A percentile compares a stretch with the other conserved stretches of the same genome.
Evolutionary conservation across 2,113 vertebrate species (phyloP).

Genomic region (Pollimyrus isidori): DNA sequence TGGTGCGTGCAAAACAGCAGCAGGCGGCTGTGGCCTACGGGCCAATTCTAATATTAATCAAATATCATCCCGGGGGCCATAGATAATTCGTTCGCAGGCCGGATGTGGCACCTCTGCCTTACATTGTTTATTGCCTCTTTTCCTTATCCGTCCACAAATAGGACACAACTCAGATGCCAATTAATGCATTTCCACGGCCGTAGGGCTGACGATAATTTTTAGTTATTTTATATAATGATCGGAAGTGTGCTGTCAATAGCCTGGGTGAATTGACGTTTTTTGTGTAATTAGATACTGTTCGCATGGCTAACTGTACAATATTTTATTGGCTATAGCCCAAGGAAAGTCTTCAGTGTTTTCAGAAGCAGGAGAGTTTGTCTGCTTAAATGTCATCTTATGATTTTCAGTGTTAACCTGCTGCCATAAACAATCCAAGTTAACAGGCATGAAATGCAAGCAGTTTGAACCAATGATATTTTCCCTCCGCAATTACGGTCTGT

Average conservation of each 20-base stretch:
- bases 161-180: not conserved
- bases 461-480: conserved; percentile 7
- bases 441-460: not conserved
- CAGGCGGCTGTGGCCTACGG: too few species aligned
- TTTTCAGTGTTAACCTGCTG: conserved; percentile 5
- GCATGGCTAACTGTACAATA: not conserved
- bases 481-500: not conserved
- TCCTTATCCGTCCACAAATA: not conserved
- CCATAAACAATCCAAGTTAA: not conserved
- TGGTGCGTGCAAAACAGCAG: too few species aligned
- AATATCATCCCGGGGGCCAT: too few species aligned
- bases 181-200: not conserved
- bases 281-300: not conserved
- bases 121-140: not conserved
- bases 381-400: conserved; percentile 13
- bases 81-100: too few species aligned
- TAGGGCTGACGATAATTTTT: conserved; percentile 4
- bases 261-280: not conserved
- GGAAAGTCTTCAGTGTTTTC: not conserved
- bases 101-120: too few species aligned
- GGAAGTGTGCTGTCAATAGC: not conserved
- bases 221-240: not conserved
- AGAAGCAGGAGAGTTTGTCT: not conserved
- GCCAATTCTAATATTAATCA: too few species aligned
- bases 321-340: not conserved